phyloP scores from a whole-genome alignment of 2,113 vertebrate species.

The Megaceryle maxima region DNA sequence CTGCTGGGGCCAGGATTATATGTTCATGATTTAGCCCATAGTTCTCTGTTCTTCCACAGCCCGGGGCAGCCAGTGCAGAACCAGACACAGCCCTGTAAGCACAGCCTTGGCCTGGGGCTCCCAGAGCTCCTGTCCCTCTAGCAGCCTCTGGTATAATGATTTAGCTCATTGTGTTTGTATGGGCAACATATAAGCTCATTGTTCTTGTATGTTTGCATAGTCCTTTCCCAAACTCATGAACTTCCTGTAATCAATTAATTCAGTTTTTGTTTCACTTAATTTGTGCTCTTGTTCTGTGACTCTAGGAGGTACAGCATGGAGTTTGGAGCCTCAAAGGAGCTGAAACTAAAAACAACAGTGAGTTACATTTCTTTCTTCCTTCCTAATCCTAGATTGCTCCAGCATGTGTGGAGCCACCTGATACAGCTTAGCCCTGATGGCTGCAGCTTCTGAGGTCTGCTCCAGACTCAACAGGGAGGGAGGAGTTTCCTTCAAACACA shows the following conservation, averaged over 20 bases:
- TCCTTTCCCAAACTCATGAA: conserved; percentile 7
- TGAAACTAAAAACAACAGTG: background rate
- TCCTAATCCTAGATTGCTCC: background rate
- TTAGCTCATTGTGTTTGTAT: conserved; percentile 23
- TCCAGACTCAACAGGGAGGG: background rate
- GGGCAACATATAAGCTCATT: conserved; percentile 34
- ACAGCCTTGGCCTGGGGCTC: background rate
- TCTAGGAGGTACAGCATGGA: background rate
- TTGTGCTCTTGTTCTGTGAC: background rate
- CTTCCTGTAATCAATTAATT: conserved; percentile 57
- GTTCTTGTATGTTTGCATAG: conserved; percentile 43
- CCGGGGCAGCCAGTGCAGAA: background rate
- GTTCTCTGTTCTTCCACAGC: background rate
- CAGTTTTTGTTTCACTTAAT: conserved; percentile 12
- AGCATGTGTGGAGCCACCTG: background rate
- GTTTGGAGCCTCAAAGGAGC: background rate
- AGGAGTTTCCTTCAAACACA: background rate
- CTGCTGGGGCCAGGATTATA: background rate
- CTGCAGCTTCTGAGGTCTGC: background rate
- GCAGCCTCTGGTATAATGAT: background rate
- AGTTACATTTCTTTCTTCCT: conserved; percentile 10
- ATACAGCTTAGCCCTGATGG: fast-evolving
- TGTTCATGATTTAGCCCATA: background rate
- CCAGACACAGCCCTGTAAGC: background rate
- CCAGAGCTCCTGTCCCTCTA: background rate